These are phyloP conservation scores for Phrynosoma platyrhinos DNA, from an alignment of 2,113 vertebrate species.

Conservation along the genomic window DNA sequence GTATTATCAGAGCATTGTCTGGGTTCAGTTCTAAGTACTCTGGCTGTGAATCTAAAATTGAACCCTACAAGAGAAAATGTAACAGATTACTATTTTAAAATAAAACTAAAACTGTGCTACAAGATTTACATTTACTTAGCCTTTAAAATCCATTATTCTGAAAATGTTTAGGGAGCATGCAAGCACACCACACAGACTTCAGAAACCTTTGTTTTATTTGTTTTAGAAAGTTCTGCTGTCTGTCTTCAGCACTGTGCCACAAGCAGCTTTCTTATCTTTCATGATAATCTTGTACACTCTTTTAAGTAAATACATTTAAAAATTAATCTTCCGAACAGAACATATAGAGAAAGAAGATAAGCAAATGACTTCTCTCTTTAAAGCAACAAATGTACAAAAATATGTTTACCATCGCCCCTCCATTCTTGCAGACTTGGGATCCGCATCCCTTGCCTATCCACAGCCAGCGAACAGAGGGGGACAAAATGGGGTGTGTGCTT, in stretches of 20 bases:
- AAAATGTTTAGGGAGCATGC: not conserved
- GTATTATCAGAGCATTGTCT: not conserved
- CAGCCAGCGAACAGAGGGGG: too few relatives aligned
- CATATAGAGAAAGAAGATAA: slow-evolving; percentile 42
- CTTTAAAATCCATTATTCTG: slow-evolving; percentile 9
- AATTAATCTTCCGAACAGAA: slow-evolving; percentile 55
- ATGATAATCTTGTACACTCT: slow-evolving; percentile 30
- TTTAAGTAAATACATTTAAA: slow-evolving; percentile 59
- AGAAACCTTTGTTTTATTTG: not conserved
- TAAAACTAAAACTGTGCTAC: not conserved
- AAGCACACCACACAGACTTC: slow-evolving; percentile 26
- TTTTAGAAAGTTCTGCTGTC: not conserved
- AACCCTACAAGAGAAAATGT: not conserved
- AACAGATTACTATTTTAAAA: not conserved
- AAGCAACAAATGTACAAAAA: slow-evolving; percentile 28
- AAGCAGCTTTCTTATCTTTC: slow-evolving; percentile 42
- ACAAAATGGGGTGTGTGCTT: too few relatives aligned
- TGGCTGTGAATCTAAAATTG: not conserved
- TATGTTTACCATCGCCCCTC: slow-evolving; percentile 44
- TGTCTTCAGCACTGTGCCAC: slow-evolving; percentile 29
- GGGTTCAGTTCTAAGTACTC: not conserved
- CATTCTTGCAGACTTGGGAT: too few relatives aligned
- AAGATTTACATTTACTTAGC: slow-evolving; percentile 10
- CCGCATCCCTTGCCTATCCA: too few relatives aligned
- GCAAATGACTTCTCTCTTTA: slow-evolving; percentile 53